Evolutionary conservation across 1,140 invertebrate species (phyloP).

Genomic region (Heliconius hewitsoni): DNA sequence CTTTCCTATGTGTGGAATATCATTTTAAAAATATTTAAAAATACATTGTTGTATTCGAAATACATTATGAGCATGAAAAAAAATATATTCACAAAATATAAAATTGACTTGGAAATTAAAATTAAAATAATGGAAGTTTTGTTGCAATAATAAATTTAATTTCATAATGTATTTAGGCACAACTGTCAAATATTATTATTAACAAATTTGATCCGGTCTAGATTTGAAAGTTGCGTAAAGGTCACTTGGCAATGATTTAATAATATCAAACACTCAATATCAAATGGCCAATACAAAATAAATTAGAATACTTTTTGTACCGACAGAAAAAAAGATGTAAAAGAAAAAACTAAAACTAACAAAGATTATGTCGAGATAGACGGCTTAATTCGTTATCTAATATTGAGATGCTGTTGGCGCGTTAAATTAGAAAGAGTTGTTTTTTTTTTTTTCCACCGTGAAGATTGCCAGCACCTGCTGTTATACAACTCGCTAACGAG

Average conservation of each 20-base stretch:
- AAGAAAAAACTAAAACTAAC: constrained; percentile 18
- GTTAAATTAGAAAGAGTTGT: constrained; percentile 49
- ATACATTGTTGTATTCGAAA: too few relatives aligned
- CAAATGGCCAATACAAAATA: constrained; percentile 30
- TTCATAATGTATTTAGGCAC: not conserved
- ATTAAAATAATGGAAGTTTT: not conserved
- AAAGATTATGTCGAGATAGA: constrained; percentile 27
- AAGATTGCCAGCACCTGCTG: constrained; percentile 46
- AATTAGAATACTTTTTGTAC: constrained; percentile 31
- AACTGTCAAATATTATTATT: not conserved
- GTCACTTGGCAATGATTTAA: constrained; percentile 36
- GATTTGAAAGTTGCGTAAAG: constrained; percentile 47
- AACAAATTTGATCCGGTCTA: constrained; percentile 43
- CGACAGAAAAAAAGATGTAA: constrained; percentile 8
- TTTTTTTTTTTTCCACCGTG: constrained; percentile 44
- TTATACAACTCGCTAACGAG: constrained; percentile 68
- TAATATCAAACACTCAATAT: constrained; percentile 17
- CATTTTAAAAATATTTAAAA: too few relatives aligned
- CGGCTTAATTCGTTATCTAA: constrained; percentile 52
- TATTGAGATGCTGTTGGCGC: constrained; percentile 47
- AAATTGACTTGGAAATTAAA: too few relatives aligned
- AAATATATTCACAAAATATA: too few relatives aligned
- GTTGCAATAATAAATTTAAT: too few relatives aligned
- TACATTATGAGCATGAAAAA: too few relatives aligned
- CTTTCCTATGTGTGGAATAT: too few relatives aligned